phyloP scores from a whole-genome alignment of 2,113 vertebrate genomes.

The Gymnobelideus leadbeateri region DNA sequence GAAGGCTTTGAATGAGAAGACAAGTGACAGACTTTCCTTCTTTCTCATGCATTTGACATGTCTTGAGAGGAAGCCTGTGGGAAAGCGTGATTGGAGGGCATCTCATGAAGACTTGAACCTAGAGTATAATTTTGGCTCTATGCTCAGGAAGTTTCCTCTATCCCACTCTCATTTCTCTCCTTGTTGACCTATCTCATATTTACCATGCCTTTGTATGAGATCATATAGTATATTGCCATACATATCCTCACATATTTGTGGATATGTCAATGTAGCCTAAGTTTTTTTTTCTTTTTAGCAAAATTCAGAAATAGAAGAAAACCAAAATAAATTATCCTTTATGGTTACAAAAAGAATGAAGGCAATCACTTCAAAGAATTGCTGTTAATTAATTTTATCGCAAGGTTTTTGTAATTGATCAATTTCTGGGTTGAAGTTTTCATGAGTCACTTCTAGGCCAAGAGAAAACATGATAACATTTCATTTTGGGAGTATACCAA shows the following conservation, averaged over 20 bases:
- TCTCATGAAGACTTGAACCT: slow-evolving; percentile 57
- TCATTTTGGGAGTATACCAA: slow-evolving; percentile 11
- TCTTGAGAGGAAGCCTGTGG: slow-evolving; percentile 77
- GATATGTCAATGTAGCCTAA: background rate
- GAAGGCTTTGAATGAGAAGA: slow-evolving; percentile 80
- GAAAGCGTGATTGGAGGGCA: slow-evolving; percentile 74
- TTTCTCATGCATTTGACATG: slow-evolving; percentile 81
- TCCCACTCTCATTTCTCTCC: background rate
- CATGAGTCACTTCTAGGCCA: background rate
- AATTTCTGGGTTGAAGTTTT: slow-evolving; percentile 8
- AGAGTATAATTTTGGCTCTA: slow-evolving; percentile 37
- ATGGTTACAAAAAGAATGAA: background rate
- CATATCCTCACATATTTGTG: background rate
- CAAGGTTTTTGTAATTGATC: background rate
- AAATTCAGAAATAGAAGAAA: background rate
- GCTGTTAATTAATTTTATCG: background rate
- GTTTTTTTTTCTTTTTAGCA: background rate
- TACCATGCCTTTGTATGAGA: background rate
- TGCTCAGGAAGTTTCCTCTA: background rate
- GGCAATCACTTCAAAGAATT: background rate
- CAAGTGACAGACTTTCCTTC: slow-evolving; percentile 76
- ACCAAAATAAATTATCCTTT: slow-evolving; percentile 8
- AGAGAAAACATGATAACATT: background rate
- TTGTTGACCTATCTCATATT: slow-evolving; percentile 27
- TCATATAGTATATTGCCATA: background rate